Percentiles rank a stretch among this genome's conserved stretches.
Evolutionary conservation across 2,797 vertebrate species (phyloP).

Genomic region (Avahi laniger): DNA sequence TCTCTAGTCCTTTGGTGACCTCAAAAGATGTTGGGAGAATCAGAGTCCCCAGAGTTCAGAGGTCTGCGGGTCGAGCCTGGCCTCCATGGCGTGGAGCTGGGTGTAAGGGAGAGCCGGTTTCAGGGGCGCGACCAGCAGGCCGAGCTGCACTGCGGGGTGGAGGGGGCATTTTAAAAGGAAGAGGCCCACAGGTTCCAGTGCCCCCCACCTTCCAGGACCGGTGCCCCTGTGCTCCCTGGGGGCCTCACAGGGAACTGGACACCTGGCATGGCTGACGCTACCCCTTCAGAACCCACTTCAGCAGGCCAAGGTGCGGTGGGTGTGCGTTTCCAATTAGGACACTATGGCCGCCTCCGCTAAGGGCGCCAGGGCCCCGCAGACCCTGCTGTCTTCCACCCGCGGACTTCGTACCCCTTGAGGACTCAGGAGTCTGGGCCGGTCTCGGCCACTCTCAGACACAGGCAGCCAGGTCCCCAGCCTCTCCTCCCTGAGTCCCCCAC

Average conservation of each 20-base stretch:
- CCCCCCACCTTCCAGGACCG: not conserved
- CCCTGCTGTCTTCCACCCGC: not conserved
- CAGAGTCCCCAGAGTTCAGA: constrained; percentile 66
- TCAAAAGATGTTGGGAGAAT: not conserved
- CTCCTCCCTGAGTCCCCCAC: not conserved
- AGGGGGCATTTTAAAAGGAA: not conserved
- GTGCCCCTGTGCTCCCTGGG: not conserved
- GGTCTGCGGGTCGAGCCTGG: constrained; percentile 47
- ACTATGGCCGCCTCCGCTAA: fast-evolving
- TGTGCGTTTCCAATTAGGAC: not conserved
- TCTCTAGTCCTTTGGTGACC: not conserved
- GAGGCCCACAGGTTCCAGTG: not conserved
- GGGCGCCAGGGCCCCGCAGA: fast-evolving
- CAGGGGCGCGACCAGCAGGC: not conserved
- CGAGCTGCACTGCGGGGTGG: fast-evolving
- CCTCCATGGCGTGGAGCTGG: constrained; percentile 38
- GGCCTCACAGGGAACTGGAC: not conserved
- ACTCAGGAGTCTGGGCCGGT: not conserved
- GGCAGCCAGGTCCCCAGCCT: not conserved
- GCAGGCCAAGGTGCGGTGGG: not conserved
- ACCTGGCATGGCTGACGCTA: not conserved
- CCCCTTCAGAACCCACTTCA: not conserved
- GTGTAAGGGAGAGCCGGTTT: not conserved
- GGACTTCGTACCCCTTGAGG: not conserved
- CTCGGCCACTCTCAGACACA: not conserved